Conservation (phyloP, 2,888 invertebrate species). For the Meghimatium bilineatum region DNA sequence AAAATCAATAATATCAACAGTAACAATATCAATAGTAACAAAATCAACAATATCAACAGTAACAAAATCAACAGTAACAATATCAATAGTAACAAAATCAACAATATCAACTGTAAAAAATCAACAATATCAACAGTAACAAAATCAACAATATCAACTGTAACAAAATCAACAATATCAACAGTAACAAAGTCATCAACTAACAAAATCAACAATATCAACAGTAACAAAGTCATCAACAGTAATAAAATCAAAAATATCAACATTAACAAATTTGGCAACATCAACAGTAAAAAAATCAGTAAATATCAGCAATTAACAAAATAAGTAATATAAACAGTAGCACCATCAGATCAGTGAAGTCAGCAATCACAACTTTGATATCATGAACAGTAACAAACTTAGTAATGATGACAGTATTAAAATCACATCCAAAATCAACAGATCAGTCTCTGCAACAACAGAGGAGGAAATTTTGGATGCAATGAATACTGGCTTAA, state of each 20-base stretch:
- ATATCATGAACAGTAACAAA: background rate
- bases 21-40: background rate
- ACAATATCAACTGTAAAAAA: background rate
- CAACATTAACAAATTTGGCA: no score
- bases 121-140: background rate
- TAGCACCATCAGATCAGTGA: no score
- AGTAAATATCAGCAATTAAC: no score
- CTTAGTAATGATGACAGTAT: no score
- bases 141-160: background rate
- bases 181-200: no score
- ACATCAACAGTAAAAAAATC: no score
- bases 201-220: no score
- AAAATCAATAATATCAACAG: background rate
- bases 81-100: background rate
- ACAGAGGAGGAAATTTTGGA: constrained; percentile 57
- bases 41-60: background rate
- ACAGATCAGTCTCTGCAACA: constrained; percentile 41
- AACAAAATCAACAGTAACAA: background rate
- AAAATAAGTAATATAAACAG: no score
- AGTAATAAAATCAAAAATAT: no score
- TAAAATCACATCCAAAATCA: background rate
- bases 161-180: background rate
- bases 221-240: no score
- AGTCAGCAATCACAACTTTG: no score
- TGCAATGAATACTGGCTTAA: constrained; percentile 61